Evolutionary conservation across 2,113 vertebrate genomes (phyloP).

Genomic region (Antigone vipio): DNA sequence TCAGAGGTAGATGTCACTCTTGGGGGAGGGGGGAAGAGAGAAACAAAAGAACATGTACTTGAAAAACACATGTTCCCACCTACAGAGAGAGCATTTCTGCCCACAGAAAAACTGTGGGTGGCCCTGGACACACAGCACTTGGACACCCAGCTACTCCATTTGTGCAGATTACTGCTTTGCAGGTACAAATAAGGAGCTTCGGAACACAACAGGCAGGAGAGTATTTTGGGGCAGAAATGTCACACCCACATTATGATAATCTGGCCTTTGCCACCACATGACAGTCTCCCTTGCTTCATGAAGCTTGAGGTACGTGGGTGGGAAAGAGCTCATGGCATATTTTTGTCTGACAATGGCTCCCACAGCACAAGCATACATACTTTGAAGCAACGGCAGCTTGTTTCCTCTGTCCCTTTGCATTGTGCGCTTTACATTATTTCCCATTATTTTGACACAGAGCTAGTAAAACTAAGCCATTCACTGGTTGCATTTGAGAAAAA

Average conservation of each 20-base stretch:
- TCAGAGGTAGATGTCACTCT: neutral
- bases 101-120: neutral
- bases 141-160: neutral
- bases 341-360: neutral
- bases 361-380: neutral
- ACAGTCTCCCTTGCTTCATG: neutral
- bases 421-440: neutral
- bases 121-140: neutral
- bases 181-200: neutral
- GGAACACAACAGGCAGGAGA: neutral
- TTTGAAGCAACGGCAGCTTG: neutral
- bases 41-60: constrained; percentile 2
- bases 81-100: neutral
- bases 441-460: neutral
- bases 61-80: neutral
- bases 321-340: neutral
- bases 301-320: constrained; percentile 9
- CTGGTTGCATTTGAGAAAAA: neutral
- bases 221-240: constrained; percentile 7
- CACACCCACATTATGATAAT: constrained; percentile 48
- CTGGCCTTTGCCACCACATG: constrained; percentile 23
- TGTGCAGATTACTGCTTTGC: neutral
- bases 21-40: neutral
- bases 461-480: neutral
- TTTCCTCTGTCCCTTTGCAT: neutral